These are phyloP conservation scores for Trichonephila clavipes DNA, from an alignment of 1,140 invertebrate species.

Conservation along the genomic window DNA sequence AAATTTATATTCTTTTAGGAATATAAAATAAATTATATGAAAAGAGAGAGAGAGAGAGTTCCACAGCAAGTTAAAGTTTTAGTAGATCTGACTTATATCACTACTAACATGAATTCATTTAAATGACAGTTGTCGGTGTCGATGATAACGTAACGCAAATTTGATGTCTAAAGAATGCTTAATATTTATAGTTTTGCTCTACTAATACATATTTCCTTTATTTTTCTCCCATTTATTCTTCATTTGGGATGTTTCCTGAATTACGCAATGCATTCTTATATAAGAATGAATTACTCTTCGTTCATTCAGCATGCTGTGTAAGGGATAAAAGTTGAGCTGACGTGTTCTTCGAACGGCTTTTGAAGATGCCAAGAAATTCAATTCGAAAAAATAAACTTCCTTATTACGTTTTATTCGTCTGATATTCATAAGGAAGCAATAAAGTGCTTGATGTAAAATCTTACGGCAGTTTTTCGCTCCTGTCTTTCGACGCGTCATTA, in stretches of 20 bases:
- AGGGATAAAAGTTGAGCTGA: neutral
- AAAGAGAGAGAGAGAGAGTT: too few species aligned
- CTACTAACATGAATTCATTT: too few species aligned
- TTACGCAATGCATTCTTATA: neutral
- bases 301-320: neutral
- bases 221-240: neutral
- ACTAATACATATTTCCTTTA: neutral
- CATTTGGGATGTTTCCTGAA: neutral
- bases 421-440: constrained; percentile 8
- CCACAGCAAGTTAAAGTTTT: too few species aligned
- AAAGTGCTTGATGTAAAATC: neutral
- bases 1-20: too few species aligned
- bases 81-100: too few species aligned
- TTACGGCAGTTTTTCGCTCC: neutral
- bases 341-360: neutral
- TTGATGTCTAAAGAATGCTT: too few species aligned
- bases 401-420: neutral
- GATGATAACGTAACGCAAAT: too few species aligned
- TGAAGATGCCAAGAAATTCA: neutral
- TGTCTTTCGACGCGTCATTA: neutral
- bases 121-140: too few species aligned
- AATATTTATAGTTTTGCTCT: neutral
- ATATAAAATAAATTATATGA: too few species aligned
- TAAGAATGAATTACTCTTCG: neutral
- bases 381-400: neutral